phyloP scores from a whole-genome alignment of 2,888 invertebrate species.

The Orthosia gracilis region DNA sequence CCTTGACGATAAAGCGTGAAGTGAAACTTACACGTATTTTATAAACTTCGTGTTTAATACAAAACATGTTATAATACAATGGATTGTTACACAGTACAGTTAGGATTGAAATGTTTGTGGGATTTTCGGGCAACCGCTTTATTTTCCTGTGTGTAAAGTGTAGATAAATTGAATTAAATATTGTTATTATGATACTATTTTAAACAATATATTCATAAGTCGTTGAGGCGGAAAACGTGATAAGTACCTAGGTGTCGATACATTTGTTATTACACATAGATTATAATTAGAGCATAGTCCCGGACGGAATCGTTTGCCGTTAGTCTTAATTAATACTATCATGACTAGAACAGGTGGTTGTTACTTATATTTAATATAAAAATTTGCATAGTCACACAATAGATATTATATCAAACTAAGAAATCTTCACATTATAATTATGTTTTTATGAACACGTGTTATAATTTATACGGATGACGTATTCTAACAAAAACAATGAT shows the following conservation, averaged over 20 bases:
- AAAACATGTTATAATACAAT: conserved; percentile 60
- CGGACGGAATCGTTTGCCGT: conserved; percentile 45
- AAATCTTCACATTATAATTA: conserved; percentile 61
- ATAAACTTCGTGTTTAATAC: conserved; percentile 45
- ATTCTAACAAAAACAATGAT: conserved; percentile 56
- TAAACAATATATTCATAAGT: conserved; percentile 63
- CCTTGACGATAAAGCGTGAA: conserved; percentile 64
- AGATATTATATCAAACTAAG: conserved; percentile 58
- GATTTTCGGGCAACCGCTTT: conserved; percentile 41
- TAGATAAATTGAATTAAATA: conserved; percentile 38
- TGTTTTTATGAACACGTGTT: conserved; percentile 58
- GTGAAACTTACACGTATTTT: conserved; percentile 56
- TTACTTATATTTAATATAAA: conserved; percentile 56
- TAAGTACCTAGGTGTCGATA: conserved; percentile 62
- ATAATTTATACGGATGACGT: conserved; percentile 49
- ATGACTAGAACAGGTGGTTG: conserved; percentile 64
- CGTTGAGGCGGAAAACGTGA: conserved; percentile 69
- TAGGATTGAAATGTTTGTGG: conserved; percentile 31
- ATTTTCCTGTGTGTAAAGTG: conserved; percentile 34
- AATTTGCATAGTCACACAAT: conserved; percentile 69
- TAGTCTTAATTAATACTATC: conserved; percentile 57
- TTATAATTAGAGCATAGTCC: conserved; percentile 50
- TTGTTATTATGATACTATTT: conserved; percentile 46
- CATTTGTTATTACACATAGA: conserved; percentile 54
- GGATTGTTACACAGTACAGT: conserved; percentile 27